Base-by-base conservation (phyloP, 1,140 invertebrate species). In the Pteromalus puparum region DNA sequence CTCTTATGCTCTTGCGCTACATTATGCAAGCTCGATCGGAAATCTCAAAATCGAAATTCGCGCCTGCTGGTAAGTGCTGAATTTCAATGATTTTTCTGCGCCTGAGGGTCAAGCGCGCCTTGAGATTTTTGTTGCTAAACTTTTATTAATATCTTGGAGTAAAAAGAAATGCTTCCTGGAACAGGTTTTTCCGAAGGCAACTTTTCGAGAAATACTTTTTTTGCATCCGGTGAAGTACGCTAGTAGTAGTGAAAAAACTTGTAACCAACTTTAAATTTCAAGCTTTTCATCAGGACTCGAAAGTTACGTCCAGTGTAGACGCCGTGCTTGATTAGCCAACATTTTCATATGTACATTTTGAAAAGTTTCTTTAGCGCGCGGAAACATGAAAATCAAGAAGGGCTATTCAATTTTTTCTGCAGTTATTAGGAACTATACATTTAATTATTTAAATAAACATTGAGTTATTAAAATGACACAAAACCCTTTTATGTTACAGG, bases 401-500 rank as follows among this genome's bases (percentile, higher is more conserved):
- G 13, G 13, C 18, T 53, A 53, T 18, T 18, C 48, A 18, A 18
- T 53, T 1, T 53, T 53, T 5, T 42, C 38, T 42, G 7, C 38
- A 42, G 9, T 42, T 42, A 10, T 10, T 42, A 42, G 38, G 0
- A 1, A 42, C 38, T 9, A 34, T 34, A 42, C 10, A 42, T 42
- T 42, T 42, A 9, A 42, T 42, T 42, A 42, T 9, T 1, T 10
- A 9, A 42, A 42, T 42, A 42, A n/a, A n/a, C n/a, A n/a, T n/a
- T n/a, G n/a, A 61, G 6, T 21, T 61, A 7, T 61, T n/a, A 61
- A 61, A 61, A 21, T 18, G 18, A 61, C 21, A 3, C 10, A 48
- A 13, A 13, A n/a, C 34, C 48, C 80, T 28, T 83, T 61, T 76
- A 78, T 80, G 89, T 93, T 92, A 2, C 93, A 96, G 95, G 95